Conservation (phyloP, 2,797 vertebrate genomes). For the Lophius americanus region DNA sequence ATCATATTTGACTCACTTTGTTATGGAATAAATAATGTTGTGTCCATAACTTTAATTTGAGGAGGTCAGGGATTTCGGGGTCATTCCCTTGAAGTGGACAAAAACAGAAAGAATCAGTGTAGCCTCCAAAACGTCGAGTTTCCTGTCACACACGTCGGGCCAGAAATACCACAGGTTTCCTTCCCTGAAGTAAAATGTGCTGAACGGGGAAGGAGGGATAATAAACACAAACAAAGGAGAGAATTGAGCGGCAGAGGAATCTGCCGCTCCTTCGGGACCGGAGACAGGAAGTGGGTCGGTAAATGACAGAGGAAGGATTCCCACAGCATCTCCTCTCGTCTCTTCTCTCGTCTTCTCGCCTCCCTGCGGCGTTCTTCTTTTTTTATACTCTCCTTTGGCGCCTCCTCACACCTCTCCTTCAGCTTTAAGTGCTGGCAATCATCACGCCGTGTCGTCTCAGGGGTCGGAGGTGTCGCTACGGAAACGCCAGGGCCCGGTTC, state of each 20-base stretch:
- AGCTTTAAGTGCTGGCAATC: constrained; percentile 23
- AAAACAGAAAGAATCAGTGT: not conserved
- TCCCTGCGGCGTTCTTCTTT: not conserved
- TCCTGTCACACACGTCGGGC: constrained; percentile 1
- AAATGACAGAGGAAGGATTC: constrained; percentile 59
- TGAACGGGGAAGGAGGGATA: constrained; percentile 9
- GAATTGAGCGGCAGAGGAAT: constrained; percentile 37
- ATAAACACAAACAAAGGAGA: constrained; percentile 35
- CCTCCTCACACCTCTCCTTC: constrained; percentile 44
- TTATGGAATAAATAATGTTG: no score
- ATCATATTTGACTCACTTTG: no score
- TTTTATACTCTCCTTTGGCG: constrained; percentile 27
- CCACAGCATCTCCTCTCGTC: constrained; percentile 44
- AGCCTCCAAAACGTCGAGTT: not conserved
- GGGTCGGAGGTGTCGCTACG: constrained; percentile 2
- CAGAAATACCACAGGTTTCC: constrained; percentile 9
- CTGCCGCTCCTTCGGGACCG: constrained; percentile 60
- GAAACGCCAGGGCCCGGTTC: no score
- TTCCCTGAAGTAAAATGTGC: constrained; percentile 14
- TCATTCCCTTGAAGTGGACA: no score
- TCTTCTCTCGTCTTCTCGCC: constrained; percentile 26
- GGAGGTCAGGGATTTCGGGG: no score
- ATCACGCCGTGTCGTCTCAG: constrained; percentile 23
- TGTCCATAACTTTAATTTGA: no score
- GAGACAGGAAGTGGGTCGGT: constrained; percentile 71